phyloP scores from a whole-genome alignment of 2,113 vertebrate genomes.

The Donacobius atricapilla region DNA sequence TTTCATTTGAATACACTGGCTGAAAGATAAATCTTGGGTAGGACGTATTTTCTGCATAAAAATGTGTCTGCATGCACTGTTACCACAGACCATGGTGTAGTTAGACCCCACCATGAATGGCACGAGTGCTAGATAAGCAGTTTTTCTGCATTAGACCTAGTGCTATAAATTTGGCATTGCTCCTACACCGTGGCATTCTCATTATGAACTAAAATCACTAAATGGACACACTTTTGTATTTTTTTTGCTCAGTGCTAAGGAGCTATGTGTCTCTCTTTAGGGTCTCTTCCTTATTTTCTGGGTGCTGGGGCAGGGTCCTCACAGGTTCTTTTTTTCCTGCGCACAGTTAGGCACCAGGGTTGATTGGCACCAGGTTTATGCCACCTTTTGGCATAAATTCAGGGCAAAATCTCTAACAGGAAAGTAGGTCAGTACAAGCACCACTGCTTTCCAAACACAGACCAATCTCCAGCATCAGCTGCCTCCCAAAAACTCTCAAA shows the following conservation, averaged over 20 bases:
- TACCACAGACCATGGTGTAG: fast-evolving
- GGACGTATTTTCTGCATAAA: neutral
- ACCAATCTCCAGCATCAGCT: neutral
- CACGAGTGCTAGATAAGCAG: fast-evolving
- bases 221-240: neutral
- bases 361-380: neutral
- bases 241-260: neutral
- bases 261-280: neutral
- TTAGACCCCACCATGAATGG: neutral
- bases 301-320: neutral
- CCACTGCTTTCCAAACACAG: neutral
- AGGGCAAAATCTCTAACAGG: neutral
- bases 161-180: neutral
- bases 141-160: neutral
- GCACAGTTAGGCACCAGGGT: too few species aligned
- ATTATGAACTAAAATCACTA: neutral
- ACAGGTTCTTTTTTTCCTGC: neutral
- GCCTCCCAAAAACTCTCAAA: neutral
- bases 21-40: neutral
- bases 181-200: neutral
- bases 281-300: neutral
- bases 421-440: neutral
- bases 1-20: neutral
- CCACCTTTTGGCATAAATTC: neutral
- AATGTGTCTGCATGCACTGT: neutral